Evolutionary conservation across 23 tunicate species (phyloP).

Genomic region (Corella eumyota): DNA sequence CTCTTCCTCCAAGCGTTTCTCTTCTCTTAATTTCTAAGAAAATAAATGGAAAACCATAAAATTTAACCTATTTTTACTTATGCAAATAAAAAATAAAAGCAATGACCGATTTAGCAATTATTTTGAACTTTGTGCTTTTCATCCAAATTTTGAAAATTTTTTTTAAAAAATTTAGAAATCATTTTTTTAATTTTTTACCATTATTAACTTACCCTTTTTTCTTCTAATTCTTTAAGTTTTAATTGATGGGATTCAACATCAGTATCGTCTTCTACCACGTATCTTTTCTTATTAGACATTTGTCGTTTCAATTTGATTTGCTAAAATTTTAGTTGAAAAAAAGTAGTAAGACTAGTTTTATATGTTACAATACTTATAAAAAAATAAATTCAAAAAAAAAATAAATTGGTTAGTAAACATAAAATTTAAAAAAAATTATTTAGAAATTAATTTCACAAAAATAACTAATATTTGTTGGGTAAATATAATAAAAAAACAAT

Average conservation of each 20-base stretch:
- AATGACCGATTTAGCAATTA: background rate
- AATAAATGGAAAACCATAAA: background rate
- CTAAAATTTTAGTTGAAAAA: background rate
- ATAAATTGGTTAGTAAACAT: too few relatives aligned
- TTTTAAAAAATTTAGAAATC: background rate
- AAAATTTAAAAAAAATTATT: too few relatives aligned
- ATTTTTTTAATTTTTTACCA: background rate
- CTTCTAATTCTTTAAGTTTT: constrained; percentile 26
- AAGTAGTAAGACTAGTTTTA: background rate
- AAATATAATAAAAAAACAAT: too few relatives aligned
- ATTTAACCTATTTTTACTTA: background rate
- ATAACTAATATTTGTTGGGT: too few relatives aligned
- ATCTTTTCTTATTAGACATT: constrained; percentile 16
- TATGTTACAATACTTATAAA: background rate
- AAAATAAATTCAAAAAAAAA: background rate
- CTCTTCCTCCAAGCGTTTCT: constrained; percentile 58
- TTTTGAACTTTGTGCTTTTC: background rate
- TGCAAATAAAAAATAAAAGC: too few relatives aligned
- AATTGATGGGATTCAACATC: constrained; percentile 15
- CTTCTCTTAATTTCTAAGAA: constrained; percentile 60
- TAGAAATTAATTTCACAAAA: too few relatives aligned
- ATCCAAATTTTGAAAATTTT: background rate
- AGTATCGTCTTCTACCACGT: background rate
- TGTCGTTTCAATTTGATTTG: constrained; percentile 43
- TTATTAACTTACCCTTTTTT: constrained; percentile 15